These are phyloP conservation scores for Ctenodactylus gundi DNA, from an alignment of 2,113 vertebrate genomes.

Conservation along the genomic window DNA sequence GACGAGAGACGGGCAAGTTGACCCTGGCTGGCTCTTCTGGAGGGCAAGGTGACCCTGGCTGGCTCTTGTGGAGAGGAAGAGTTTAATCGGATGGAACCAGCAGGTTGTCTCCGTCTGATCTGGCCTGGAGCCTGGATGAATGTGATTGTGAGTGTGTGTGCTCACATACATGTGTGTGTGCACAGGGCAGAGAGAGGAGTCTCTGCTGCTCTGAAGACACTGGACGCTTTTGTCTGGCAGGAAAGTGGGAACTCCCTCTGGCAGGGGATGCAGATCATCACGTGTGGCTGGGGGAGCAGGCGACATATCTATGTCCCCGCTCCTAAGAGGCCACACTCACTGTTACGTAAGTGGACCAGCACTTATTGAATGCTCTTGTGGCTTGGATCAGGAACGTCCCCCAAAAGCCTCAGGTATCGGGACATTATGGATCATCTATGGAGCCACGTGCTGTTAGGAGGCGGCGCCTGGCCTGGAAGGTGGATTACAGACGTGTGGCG, in stretches of 20 bases:
- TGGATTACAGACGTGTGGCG: no score
- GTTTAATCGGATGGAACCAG: neutral
- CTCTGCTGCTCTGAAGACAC: neutral
- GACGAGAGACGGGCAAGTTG: neutral
- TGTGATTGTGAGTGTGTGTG: neutral
- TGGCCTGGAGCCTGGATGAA: neutral
- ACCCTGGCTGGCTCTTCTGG: neutral
- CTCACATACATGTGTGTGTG: neutral
- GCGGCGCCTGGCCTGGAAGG: no score
- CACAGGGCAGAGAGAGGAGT: fast-evolving
- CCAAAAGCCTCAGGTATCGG: no score
- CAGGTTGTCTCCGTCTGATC: neutral
- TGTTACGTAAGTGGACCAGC: neutral
- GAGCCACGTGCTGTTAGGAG: no score
- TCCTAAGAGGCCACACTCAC: neutral
- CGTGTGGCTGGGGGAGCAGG: neutral
- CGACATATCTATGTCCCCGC: fast-evolving
- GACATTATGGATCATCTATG: no score
- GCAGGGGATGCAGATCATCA: neutral
- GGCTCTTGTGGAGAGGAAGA: neutral
- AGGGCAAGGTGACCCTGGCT: neutral
- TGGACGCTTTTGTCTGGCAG: neutral
- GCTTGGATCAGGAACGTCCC: no score
- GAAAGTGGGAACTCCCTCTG: neutral
- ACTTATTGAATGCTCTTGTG: neutral